Evolutionary conservation across 2,797 vertebrate species (phyloP), one percentile per base, ranked within the genome.

Genomic region (Myotis planiceps): DNA sequence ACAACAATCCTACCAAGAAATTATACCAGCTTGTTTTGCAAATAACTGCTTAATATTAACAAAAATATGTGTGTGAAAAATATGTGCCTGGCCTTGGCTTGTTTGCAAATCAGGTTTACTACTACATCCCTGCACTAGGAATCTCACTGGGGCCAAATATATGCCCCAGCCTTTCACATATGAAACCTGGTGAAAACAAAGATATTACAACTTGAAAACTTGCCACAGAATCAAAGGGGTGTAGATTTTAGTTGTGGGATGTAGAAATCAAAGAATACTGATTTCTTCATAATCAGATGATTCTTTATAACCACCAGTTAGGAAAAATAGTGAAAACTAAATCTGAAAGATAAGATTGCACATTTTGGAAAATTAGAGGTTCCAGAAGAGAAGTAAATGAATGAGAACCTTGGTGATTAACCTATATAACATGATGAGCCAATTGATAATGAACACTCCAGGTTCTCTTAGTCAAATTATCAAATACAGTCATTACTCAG

Each of bases 1-100:
- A 88, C 92, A 95, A 79, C 65, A 88, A 92, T 86, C 81, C 71
- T 75, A 79, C 27, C 18, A 93, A 94, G 93, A 95, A 92, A 95
- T 92, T 39, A 15, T 90, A 75, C 63, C 47, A 63, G 5, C 42
- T 75, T 93, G 63, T 86, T 96, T 94, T 76, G 19, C 47, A 94
- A 96, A 92, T 96, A 96, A 78, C 23, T 92, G 21, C 84, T 95
- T 80, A 60, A 85, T 72, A 79, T 45, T 93, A 90, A 88, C 84
- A 94, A 94, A 96, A 94, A 69, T n/a, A 49, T 53, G 4, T 69
- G 19, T 89, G 39, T 95, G 69, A 25, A 83, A 78, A 63, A 34
- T 4, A 42, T 23, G 68, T 47, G 32, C 34, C 32, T 34, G 68
- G 34, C 55, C 39, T 6, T 25, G 34, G 18, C 55, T 97, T 79